These are phyloP conservation scores for Acromyrmex heyeri DNA, from an alignment of 1,140 invertebrate species.

Conservation along the genomic window DNA sequence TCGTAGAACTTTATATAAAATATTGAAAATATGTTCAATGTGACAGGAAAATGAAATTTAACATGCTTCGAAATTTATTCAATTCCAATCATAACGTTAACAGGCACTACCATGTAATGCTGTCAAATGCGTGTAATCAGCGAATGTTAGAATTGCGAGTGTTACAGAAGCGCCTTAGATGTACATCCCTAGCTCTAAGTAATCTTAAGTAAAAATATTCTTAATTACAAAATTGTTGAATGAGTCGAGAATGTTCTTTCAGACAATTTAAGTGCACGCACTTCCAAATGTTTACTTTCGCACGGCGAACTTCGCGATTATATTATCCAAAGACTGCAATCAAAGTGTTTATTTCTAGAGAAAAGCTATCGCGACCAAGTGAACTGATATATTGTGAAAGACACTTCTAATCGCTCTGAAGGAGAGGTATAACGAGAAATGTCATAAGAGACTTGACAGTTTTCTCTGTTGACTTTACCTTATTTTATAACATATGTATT, in stretches of 20 bases:
- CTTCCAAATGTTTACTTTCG: constrained; percentile 12
- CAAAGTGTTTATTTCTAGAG: constrained; percentile 21
- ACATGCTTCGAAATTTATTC: constrained; percentile 5
- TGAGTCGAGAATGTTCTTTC: constrained; percentile 17
- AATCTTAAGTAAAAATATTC: constrained; percentile 3
- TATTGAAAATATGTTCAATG: neutral
- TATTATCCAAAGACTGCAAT: constrained; percentile 42
- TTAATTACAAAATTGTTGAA: constrained; percentile 35
- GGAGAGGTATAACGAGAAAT: neutral
- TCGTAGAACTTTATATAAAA: neutral
- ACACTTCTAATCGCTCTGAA: neutral
- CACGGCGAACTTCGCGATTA: constrained; percentile 24
- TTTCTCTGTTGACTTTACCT: neutral
- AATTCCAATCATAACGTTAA: neutral
- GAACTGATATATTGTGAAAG: constrained; percentile 12
- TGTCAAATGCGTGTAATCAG: neutral
- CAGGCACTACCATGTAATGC: constrained; percentile 23
- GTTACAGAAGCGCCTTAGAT: constrained; percentile 17
- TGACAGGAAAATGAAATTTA: constrained; percentile 17
- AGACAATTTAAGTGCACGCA: constrained; percentile 12
- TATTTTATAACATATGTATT: constrained; percentile 38
- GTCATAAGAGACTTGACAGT: neutral
- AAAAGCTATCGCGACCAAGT: constrained; percentile 14
- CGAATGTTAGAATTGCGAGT: neutral
- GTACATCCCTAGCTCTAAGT: constrained; percentile 21